Evolutionary conservation across 1,140 invertebrate genomes (phyloP).

Genomic region (Pantala flavescens): DNA sequence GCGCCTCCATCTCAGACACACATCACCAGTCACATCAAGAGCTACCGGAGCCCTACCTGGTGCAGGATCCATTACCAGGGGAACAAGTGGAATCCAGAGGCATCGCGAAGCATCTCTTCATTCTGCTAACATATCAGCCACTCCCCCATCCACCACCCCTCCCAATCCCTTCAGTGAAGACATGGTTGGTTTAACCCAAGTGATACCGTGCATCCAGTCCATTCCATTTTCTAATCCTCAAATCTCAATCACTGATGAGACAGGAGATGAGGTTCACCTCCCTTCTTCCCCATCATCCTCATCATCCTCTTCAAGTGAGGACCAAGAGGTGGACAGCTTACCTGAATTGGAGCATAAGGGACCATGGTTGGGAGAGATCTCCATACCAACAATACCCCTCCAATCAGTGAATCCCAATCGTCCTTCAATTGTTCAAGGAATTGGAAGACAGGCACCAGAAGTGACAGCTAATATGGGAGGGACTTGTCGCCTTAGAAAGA

Average conservation of each 20-base stretch:
- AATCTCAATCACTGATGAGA: constrained; percentile 81
- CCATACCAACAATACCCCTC: constrained; percentile 47
- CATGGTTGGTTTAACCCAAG: constrained; percentile 37
- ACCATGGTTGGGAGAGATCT: neutral
- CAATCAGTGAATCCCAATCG: constrained; percentile 54
- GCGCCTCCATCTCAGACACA: constrained; percentile 36
- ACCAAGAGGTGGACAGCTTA: neutral
- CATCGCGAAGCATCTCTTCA: neutral
- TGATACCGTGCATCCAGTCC: neutral
- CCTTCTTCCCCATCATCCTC: constrained; percentile 39
- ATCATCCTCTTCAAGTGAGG: constrained; percentile 35
- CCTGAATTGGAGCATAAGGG: neutral
- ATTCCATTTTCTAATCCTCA: constrained; percentile 46
- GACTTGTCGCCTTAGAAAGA: constrained; percentile 27
- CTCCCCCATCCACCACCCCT: constrained; percentile 46
- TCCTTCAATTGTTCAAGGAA: constrained; percentile 69
- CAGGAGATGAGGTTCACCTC: constrained; percentile 69
- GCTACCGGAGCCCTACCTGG: neutral
- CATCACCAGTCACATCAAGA: constrained; percentile 34
- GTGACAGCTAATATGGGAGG: neutral
- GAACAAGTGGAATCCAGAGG: neutral
- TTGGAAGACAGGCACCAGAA: constrained; percentile 36
- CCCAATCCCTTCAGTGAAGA: constrained; percentile 73
- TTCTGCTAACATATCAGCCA: constrained; percentile 39
- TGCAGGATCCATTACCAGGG: neutral